Conservation (phyloP, 2,797 vertebrate species). For the Antennarius maculatus region DNA sequence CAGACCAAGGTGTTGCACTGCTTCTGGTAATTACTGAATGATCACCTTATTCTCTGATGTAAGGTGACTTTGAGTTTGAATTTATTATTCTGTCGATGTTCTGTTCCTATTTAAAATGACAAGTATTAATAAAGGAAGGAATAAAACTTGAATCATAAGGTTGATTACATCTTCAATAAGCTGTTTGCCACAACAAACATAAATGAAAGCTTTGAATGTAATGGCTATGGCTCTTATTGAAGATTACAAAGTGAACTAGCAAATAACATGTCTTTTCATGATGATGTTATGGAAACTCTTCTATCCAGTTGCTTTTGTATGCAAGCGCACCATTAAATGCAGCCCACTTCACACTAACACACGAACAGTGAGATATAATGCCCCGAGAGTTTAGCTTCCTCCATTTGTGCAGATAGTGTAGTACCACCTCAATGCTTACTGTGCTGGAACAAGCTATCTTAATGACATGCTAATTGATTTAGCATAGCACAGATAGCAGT, state of each 20-base stretch:
- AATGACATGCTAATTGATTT: conserved; percentile 81
- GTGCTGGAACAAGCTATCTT: conserved; percentile 78
- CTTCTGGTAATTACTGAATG: conserved; percentile 56
- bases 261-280: conserved; percentile 9
- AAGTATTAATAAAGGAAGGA: conserved; percentile 32
- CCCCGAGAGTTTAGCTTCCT: conserved; percentile 57
- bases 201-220: conserved; percentile 23
- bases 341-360: conserved; percentile 37
- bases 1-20: conserved; percentile 54
- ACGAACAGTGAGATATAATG: conserved; percentile 63
- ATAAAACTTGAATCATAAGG: conserved; percentile 17
- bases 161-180: conserved; percentile 32
- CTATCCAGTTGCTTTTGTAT: conserved; percentile 32
- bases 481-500: conserved; percentile 69
- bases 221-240: conserved; percentile 19
- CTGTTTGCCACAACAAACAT: conserved; percentile 34
- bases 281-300: conserved; percentile 15
- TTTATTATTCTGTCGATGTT: conserved; percentile 27
- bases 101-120: conserved; percentile 24
- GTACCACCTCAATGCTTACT: conserved; percentile 75
- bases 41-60: conserved; percentile 52
- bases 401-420: conserved; percentile 67
- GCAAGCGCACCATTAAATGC: conserved; percentile 36
- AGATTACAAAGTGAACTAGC: conserved; percentile 20
- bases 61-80: conserved; percentile 55